Evolutionary conservation across 2,888 invertebrate species (phyloP).

Genomic region (Nemotelus nigrinus): DNA sequence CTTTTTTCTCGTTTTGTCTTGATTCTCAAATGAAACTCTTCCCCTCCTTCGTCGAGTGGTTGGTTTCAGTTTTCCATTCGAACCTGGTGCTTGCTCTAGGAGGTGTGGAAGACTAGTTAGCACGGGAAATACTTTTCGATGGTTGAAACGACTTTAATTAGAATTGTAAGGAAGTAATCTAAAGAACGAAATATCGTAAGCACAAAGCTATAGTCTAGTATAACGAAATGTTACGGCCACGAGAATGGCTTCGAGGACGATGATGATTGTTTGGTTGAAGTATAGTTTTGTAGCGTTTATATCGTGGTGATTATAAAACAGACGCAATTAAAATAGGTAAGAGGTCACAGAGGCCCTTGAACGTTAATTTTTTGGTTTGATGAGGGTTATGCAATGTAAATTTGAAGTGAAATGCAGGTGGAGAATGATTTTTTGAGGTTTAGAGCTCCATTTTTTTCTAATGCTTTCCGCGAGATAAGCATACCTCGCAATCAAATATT

Average conservation of each 20-base stretch:
- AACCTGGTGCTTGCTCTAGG: background rate
- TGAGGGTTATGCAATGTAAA: too few relatives aligned
- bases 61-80: too few relatives aligned
- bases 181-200: conserved; percentile 22
- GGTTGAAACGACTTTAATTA: conserved; percentile 46
- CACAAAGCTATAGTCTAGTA: background rate
- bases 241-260: background rate
- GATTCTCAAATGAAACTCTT: too few relatives aligned
- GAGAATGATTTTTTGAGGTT: too few relatives aligned
- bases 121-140: conserved; percentile 15
- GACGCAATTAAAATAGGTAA: background rate
- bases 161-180: conserved; percentile 49
- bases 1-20: background rate
- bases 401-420: too few relatives aligned
- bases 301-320: conserved; percentile 7
- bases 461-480: too few relatives aligned
- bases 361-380: too few relatives aligned
- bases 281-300: background rate
- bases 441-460: too few relatives aligned
- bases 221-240: too few relatives aligned
- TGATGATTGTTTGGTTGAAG: conserved; percentile 29
- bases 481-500: too few relatives aligned
- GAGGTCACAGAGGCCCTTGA: background rate
- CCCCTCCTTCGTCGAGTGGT: too few relatives aligned
- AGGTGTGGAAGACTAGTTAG: background rate